These are phyloP conservation scores for Isaurus tuberculatus DNA, from an alignment of 92 coral and sea anemone genomes.

Conservation along the genomic window DNA sequence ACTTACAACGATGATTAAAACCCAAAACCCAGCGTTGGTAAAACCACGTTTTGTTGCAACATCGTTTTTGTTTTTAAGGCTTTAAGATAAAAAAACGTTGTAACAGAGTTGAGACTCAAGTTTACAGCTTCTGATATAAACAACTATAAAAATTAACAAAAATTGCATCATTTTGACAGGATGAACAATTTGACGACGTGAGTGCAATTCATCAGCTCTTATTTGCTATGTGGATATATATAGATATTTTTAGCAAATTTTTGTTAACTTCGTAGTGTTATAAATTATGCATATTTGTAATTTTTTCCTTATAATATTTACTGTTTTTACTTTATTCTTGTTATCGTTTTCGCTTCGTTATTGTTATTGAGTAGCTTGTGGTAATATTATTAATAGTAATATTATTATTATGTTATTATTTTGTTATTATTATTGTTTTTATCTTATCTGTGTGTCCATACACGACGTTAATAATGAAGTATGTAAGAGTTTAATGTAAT, in stretches of 20 bases:
- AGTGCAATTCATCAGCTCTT: slow-evolving; percentile 16
- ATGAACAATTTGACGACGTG: slow-evolving; percentile 24
- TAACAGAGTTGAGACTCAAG: no score
- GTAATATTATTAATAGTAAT: background rate
- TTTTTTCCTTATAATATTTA: background rate
- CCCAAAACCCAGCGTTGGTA: no score
- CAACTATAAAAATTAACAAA: background rate
- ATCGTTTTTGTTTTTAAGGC: no score
- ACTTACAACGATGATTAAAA: no score
- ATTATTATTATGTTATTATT: no score
- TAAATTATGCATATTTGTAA: background rate
- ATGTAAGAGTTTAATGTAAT: background rate
- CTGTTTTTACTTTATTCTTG: background rate
- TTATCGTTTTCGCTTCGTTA: background rate
- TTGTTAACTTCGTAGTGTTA: background rate
- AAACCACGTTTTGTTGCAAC: no score
- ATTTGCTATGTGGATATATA: background rate
- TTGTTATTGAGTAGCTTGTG: background rate
- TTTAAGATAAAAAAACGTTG: no score
- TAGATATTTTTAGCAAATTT: background rate
- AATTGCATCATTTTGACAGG: slow-evolving; percentile 44
- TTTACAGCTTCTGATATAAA: background rate
- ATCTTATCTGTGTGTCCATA: no score
- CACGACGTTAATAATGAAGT: background rate
- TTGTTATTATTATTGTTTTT: no score